Base-by-base conservation (phyloP, 2,888 invertebrate species). In the Brenthis hecate region DNA sequence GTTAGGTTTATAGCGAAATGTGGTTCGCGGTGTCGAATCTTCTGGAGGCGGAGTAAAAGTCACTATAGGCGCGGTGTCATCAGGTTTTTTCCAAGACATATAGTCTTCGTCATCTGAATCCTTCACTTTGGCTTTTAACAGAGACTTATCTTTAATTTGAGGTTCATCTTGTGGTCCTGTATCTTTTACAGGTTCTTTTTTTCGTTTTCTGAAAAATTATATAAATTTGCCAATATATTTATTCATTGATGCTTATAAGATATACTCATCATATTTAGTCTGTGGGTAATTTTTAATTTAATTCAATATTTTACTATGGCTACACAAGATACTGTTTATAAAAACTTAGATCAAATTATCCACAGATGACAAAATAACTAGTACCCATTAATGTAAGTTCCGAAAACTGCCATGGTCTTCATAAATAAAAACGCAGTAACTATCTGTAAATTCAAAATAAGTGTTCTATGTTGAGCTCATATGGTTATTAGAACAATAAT, bases 61-160 rank as follows among this genome's bases (percentile, higher is more conserved):
- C 6, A 92, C 92, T 72, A 91, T 86, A 6, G 92, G 92, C 19
- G 88, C 81, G 1, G 81, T 82, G 2, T 80, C 53, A 64, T 90
- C 87, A 5, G 91, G 90, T 63, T 92, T 90, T 74, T 90, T 90
- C 92, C 92, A 92, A 71, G 84, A 80, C 90, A 92, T 91, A 69
- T 92, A 92, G 66, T 92, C 92, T 80, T 92, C 92, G 58, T 92
- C 92, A 66, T 92, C 92, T 0, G 92, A 92, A 79, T 92, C 91
- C 83, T 92, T 92, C 43, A 81, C 84, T 81, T 91, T 91, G n/a
- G 82, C 70, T 81, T 87, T 89, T 51, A 80, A 79, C 54, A 82
- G 67, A 56, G 84, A 72, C 77, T 90, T 90, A 65, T 77, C 84
- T 78, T 86, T 87, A 47, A 77, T 75, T n/a, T 83, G 77, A 69